Evolutionary conservation across 2,113 vertebrate genomes (phyloP), one percentile per base, ranked within the genome.

Genomic region (Zosterops pallidus): DNA sequence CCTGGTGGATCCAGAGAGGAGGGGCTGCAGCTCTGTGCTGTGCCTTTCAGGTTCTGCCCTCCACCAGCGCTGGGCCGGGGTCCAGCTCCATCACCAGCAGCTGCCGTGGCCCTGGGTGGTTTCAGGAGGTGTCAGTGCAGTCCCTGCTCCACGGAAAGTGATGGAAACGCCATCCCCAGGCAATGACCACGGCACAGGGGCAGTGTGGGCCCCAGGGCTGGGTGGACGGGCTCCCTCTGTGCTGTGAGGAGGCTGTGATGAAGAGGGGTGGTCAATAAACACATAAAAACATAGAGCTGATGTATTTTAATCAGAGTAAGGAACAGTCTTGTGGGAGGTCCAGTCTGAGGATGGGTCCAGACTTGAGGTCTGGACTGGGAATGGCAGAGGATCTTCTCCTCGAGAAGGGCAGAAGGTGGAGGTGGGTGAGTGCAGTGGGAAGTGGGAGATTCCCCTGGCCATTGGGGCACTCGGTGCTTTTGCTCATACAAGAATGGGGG

Each of bases 131-230:
- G 2, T 11, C n/a, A 46, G 28, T 12, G 39, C 0, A 0, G 39
- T 49, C 68, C 57, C 41, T 4, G 23, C n/a, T 59, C 59, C 42
- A 2, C 0, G 0, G 59, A 46, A 52, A 69, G 71, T 3, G 42
- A 22, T 12, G 17, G 63, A 62, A 77, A 46, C 60, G 0, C 13
- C 3, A 3, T 62, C 44, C 86, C 35, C 62, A 47, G 63, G 42
- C 22, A 8, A 8, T 0, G 0, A 55, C 50, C 23, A 0, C 0
- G 0, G 63, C 60, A 46, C 65, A 33, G 52, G 0, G 7, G 23
- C 52, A 18, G 3, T 10, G 14, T 17, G 47, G 29, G 71, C 33
- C 37, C 39, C 7, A 7, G 10, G 76, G 52, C 35, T 37, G 24
- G 16, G 33, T 9, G 23, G 33, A 20, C 49, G 44, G 46, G 21